Evolutionary conservation across 2,888 invertebrate genomes (phyloP).

Genomic region (Rhagonycha fulva): DNA sequence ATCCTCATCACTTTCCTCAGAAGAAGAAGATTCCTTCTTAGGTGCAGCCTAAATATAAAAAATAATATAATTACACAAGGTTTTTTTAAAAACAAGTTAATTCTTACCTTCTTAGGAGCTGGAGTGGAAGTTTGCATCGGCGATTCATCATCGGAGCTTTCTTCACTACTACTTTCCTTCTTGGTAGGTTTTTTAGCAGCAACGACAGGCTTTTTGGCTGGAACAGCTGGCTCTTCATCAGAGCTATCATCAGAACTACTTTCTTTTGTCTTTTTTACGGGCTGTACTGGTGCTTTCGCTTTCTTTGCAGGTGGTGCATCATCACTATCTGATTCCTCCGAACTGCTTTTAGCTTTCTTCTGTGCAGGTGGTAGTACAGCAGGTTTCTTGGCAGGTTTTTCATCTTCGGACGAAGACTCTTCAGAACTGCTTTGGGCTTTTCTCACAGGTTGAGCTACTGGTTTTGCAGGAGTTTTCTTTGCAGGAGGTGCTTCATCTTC

Average conservation of each 20-base stretch:
- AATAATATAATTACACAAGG: not conserved
- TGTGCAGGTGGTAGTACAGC: not conserved
- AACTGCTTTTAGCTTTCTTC: not conserved
- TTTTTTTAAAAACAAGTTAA: not conserved
- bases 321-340: not conserved
- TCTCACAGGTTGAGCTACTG: not conserved
- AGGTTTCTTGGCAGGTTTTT: not conserved
- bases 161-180: not conserved
- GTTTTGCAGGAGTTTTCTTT: not conserved
- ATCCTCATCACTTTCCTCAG: constrained; percentile 40
- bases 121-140: constrained; percentile 5
- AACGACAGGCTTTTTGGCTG: not conserved
- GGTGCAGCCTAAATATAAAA: constrained; percentile 39
- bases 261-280: constrained; percentile 33
- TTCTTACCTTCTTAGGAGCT: not conserved
- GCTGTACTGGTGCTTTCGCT: not conserved
- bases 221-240: constrained; percentile 9
- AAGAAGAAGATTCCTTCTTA: constrained; percentile 48
- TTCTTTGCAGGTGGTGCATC: not conserved
- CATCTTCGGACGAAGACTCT: not conserved
- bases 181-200: not conserved
- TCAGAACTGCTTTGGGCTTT: not conserved
- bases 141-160: constrained; percentile 33
- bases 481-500: not conserved
- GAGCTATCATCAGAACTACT: constrained; percentile 56